Evolutionary conservation across 1,140 invertebrate genomes (phyloP), one percentile per base, ranked within the genome.

Genomic region (Anoplolepis gracilipes): DNA sequence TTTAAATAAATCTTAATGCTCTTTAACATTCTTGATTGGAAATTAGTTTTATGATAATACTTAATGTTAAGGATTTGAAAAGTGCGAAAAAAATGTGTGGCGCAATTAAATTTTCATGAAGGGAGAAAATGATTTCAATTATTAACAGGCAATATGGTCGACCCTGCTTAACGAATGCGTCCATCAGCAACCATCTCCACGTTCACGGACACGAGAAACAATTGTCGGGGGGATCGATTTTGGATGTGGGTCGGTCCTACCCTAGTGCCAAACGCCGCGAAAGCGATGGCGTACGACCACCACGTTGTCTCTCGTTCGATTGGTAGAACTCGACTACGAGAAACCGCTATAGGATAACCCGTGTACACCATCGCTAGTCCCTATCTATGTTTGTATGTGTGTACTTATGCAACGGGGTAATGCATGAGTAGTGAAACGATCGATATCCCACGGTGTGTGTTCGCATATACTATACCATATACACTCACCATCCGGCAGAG

Each of bases 361-460:
- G 28, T n/a, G 10, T n/a, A 59, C 57, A 72, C 67, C 61, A 75
- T 87, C 61, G 33, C 42, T 59, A 2, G 22, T 3, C 36, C 39
- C 61, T 73, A n/a, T 53, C 16, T 13, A 8, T 25, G 57, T 25
- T 46, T 36, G 61, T 59, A n/a, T 85, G 22, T 57, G 62, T 73
- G 55, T 25, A 65, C 64, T 42, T 72, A 69, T 78, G 59, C 25
- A 55, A 69, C 19, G 59, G 28, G 28, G 36, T 75, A 82, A 78
- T 49, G 64, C 78, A 65, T 36, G 61, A 11, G 10, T 65, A 42
- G 25, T 33, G 57, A 84, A 87, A 72, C 90, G 90, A 76, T 91
- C 90, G 90, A 91, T 91, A 91, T 91, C 49, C 88, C 84, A 89
- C 85, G 76, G 77, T 87, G 67, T 59, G 59, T 76, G 39, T 82